Percentiles rank a stretch among this genome's conserved stretches.
phyloP scores from a whole-genome alignment of 2,888 invertebrate genomes.

The Eudasyphora cyanicolor region DNA sequence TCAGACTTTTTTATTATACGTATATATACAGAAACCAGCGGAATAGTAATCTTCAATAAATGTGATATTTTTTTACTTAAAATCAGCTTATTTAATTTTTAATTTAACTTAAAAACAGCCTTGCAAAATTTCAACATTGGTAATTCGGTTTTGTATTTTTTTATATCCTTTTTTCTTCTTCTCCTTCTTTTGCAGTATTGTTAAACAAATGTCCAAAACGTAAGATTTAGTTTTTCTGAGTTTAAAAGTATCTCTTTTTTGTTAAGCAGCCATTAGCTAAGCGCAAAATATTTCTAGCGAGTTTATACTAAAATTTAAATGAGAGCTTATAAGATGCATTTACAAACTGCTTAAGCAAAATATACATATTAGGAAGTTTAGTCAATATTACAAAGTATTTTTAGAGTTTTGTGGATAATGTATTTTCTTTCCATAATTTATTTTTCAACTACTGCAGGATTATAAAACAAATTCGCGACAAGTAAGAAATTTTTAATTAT shows the following conservation, averaged over 20 bases:
- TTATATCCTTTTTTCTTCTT: background rate
- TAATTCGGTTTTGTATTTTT: background rate
- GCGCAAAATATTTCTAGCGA: background rate
- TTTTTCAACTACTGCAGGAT: background rate
- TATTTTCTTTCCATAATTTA: background rate
- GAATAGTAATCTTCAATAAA: too few relatives aligned
- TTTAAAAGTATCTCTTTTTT: background rate
- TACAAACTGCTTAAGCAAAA: background rate
- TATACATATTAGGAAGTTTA: background rate
- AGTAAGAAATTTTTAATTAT: constrained; percentile 17
- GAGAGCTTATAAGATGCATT: background rate
- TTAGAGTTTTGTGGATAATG: background rate
- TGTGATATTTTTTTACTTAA: too few relatives aligned
- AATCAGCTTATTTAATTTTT: too few relatives aligned
- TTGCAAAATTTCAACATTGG: too few relatives aligned
- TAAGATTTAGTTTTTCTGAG: constrained; percentile 10
- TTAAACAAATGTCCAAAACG: constrained; percentile 28
- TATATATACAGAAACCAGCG: too few relatives aligned
- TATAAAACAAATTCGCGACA: constrained; percentile 30
- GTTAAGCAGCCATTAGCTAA: background rate
- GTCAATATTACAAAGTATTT: background rate
- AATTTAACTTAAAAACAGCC: too few relatives aligned
- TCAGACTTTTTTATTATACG: too few relatives aligned
- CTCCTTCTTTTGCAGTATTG: constrained; percentile 27
- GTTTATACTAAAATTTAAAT: background rate